These are phyloP conservation scores for Melanostoma mellinum DNA, from an alignment of 2,888 invertebrate genomes.

Conservation along the genomic window DNA sequence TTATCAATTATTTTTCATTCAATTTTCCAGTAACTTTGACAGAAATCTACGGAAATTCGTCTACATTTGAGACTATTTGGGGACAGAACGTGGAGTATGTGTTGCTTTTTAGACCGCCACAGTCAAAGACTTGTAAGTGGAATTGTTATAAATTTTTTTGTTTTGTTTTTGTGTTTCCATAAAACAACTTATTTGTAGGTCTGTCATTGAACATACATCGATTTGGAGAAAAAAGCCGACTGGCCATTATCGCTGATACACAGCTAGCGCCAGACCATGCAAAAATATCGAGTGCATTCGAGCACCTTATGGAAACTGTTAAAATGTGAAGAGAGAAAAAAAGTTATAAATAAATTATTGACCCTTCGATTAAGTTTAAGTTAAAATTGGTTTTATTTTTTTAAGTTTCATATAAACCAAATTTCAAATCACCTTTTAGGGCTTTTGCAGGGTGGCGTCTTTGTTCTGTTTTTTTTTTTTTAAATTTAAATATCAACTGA, in stretches of 20 bases:
- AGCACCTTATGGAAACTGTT: conserved; percentile 79
- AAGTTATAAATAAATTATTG: conserved; percentile 49
- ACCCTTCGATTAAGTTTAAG: conserved; percentile 40
- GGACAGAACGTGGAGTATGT: conserved; percentile 80
- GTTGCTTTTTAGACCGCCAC: conserved; percentile 80
- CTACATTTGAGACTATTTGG: conserved; percentile 79
- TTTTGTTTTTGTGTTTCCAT: not conserved
- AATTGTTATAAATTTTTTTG: not conserved
- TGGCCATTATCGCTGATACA: conserved; percentile 81
- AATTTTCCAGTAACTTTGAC: conserved; percentile 81
- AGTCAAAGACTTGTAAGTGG: conserved; percentile 80
- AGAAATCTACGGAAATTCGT: conserved; percentile 79
- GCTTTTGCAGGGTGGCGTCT: no score
- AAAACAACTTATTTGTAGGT: conserved; percentile 70
- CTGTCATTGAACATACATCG: conserved; percentile 81
- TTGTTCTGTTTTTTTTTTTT: no score
- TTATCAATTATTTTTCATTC: conserved; percentile 80
- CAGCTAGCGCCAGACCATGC: conserved; percentile 80
- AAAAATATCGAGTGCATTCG: conserved; percentile 79
- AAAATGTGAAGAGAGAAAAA: conserved; percentile 52
- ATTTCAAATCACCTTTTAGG: not conserved
- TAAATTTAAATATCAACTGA: no score
- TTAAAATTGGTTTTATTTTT: not conserved
- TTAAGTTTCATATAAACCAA: no score
- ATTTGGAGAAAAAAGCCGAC: conserved; percentile 79